These are phyloP conservation scores for Hirtodrosophila alboralis DNA, from an alignment of 2,888 invertebrate species.

Conservation along the genomic window DNA sequence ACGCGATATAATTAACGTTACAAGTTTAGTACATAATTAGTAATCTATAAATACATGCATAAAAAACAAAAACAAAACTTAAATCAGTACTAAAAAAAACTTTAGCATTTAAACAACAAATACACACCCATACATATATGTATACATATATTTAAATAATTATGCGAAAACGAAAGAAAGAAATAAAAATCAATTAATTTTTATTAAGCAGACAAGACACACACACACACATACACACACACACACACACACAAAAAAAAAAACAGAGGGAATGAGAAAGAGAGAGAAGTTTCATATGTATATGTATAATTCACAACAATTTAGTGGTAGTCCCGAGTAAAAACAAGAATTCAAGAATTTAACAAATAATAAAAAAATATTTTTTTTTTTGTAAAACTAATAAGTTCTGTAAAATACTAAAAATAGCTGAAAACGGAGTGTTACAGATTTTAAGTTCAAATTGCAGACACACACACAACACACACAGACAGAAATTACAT, in stretches of 20 bases:
- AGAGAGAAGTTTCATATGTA: slow-evolving; percentile 22
- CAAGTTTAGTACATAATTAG: slow-evolving; percentile 26
- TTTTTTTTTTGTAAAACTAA: no score
- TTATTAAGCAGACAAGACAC: slow-evolving; percentile 20
- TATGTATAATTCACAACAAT: slow-evolving; percentile 55
- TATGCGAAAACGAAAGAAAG: slow-evolving; percentile 16
- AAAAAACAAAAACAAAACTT: slow-evolving; percentile 11
- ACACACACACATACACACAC: slow-evolving; percentile 19
- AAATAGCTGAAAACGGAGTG: slow-evolving; percentile 34
- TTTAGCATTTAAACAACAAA: slow-evolving; percentile 51
- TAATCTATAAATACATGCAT: slow-evolving; percentile 30
- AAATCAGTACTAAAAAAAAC: slow-evolving; percentile 42
- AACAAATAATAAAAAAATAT: slow-evolving; percentile 37
- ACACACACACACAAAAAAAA: slow-evolving; percentile 9
- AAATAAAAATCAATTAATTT: slow-evolving; percentile 40
- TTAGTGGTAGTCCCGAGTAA: slow-evolving; percentile 64
- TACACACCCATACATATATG: slow-evolving; percentile 20
- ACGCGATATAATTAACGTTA: slow-evolving; percentile 32
- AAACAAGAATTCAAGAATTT: slow-evolving; percentile 74
- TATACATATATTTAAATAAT: slow-evolving; percentile 27
- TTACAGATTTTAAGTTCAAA: slow-evolving; percentile 48
- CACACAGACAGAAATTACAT: slow-evolving; percentile 17
- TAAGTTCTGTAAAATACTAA: slow-evolving; percentile 68
- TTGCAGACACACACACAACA: slow-evolving; percentile 30
- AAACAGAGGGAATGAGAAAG: not conserved